Evolutionary conservation across 2,888 invertebrate species (phyloP), one percentile per base, ranked within the genome.

Genomic region (Pristionchus mayeri): DNA sequence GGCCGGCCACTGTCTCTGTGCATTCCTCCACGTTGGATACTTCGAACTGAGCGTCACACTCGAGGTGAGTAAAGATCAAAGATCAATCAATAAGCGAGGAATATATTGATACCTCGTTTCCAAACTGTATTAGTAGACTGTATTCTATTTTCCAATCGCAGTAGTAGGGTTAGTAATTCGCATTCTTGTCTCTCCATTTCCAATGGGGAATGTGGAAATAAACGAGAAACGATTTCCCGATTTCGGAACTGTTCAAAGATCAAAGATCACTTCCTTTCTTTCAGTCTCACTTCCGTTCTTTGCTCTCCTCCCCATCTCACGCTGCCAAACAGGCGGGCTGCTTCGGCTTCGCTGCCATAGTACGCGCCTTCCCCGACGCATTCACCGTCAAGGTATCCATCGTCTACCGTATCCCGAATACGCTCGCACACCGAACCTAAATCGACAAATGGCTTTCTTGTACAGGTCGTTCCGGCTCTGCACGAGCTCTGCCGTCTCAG

Each of bases 21-120:
- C 87, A 2, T 84, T 89, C 24, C 67, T 87, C 48, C 87, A 88
- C 71, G 87, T 86, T 50, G 87, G 80, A n/a, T 89, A 88, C 76
- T 83, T 89, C 34, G 80, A 84, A 21, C 67, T 89, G 24, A 50
- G 84, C 21, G 78, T 80, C 7, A 60, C 30, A 16, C 71, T 86
- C 2, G 80, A 57, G 80, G 80, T 80, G 9, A 54, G 54, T 3
- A 3, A 24, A 75, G 48, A 78, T 50, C 50, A 78, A 50, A 50
- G 78, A 78, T 52, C 52, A 78, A 78, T 30, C 27, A 78, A 3
- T 11, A 50, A n/a, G n/a, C n/a, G n/a, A n/a, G n/a, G n/a, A n/a
- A n/a, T n/a, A n/a, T n/a, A n/a, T n/a, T n/a, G n/a, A n/a, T n/a
- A n/a, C n/a, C n/a, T n/a, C n/a, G n/a, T n/a, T n/a, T n/a, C n/a